phyloP scores from a whole-genome alignment of 2,888 invertebrate genomes.

The Resseliella maxima region DNA sequence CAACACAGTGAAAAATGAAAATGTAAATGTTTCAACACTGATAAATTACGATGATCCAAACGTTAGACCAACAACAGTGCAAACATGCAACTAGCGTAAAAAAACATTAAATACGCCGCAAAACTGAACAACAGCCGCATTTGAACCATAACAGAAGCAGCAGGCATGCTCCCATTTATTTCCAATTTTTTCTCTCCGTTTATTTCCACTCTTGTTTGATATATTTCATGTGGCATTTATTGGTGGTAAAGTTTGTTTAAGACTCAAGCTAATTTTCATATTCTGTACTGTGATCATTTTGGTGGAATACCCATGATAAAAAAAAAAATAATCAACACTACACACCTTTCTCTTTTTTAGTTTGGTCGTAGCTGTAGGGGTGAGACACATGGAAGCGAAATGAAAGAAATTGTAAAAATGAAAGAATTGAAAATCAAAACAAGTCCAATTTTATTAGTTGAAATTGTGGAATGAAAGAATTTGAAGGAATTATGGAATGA shows the following conservation, averaged over 20 bases:
- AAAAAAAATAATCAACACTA: not conserved
- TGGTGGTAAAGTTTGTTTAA: not conserved
- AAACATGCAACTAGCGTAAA: constrained; percentile 29
- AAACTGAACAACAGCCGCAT: constrained; percentile 13
- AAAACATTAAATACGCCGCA: not conserved
- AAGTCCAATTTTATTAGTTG: too few species aligned
- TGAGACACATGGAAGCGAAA: too few species aligned
- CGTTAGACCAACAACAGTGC: not conserved
- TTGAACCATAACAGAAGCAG: constrained; percentile 14
- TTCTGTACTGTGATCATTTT: not conserved
- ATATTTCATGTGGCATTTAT: too few species aligned
- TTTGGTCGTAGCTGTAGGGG: too few species aligned
- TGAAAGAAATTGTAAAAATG: too few species aligned
- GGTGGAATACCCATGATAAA: not conserved
- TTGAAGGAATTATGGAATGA: too few species aligned
- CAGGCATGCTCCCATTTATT: not conserved
- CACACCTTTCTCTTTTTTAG: not conserved
- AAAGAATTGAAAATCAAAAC: too few species aligned
- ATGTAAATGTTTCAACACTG: constrained; percentile 30
- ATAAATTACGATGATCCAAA: constrained; percentile 3
- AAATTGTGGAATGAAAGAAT: too few species aligned
- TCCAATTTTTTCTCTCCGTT: not conserved
- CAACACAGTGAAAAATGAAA: constrained; percentile 10
- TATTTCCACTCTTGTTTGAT: not conserved
- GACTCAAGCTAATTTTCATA: not conserved